phyloP scores from a whole-genome alignment of 2,797 vertebrate genomes.

The Lithobates sylvaticus region DNA sequence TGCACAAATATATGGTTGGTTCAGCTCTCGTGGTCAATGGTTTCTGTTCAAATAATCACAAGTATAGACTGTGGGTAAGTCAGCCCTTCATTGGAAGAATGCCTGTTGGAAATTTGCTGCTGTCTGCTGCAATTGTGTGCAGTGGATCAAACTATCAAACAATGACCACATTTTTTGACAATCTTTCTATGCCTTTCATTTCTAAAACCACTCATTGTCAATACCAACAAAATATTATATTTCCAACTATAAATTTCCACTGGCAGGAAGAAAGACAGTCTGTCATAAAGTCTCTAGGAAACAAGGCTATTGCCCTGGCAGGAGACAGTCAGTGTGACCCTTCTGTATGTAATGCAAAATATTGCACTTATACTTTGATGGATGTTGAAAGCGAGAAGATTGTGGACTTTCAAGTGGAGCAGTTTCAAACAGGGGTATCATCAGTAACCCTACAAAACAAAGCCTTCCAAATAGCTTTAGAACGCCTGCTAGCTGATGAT shows the following conservation, averaged over 20 bases:
- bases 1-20: not conserved
- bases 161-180: not conserved
- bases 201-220: not conserved
- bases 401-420: not conserved
- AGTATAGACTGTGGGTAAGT: not conserved
- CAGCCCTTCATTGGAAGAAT: not conserved
- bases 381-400: not conserved
- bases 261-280: not conserved
- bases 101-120: constrained; percentile 1
- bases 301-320: not conserved
- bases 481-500: not conserved
- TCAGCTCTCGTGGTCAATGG: not conserved
- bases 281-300: not conserved
- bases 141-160: not conserved
- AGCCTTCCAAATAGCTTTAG: not conserved
- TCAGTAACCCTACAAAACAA: not conserved
- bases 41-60: not conserved
- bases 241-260: not conserved
- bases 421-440: not conserved
- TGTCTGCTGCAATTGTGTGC: not conserved
- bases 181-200: not conserved
- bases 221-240: not conserved
- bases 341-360: not conserved
- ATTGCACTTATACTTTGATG: constrained; percentile 9
- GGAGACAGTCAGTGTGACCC: constrained; percentile 1